Evolutionary conservation across 2,797 vertebrate genomes (phyloP).

Genomic region (Microcaecilia unicolor): DNA sequence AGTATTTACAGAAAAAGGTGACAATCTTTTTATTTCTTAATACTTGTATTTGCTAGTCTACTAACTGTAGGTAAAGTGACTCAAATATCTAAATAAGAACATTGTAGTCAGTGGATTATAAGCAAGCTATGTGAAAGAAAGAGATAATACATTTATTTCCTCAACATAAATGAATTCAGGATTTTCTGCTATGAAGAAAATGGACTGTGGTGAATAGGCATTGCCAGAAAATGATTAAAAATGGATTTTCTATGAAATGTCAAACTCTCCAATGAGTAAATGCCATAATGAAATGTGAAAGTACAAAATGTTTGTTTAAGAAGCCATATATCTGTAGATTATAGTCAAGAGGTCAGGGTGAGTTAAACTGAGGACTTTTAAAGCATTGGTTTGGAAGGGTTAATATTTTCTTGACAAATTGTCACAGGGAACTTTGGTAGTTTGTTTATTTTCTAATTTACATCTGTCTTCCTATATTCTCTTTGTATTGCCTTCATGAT

Average conservation of each 20-base stretch:
- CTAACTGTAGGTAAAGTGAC: not conserved
- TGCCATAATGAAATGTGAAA: slow-evolving; percentile 22
- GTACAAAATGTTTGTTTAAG: slow-evolving; percentile 10
- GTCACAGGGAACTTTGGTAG: not conserved
- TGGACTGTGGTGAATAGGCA: slow-evolving; percentile 29
- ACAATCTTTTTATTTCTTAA: not conserved
- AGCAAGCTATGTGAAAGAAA: no score
- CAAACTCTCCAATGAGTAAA: slow-evolving; percentile 42
- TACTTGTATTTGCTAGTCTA: not conserved
- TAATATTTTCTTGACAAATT: not conserved
- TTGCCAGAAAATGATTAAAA: slow-evolving; percentile 33
- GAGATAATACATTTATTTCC: not conserved
- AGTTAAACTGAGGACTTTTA: not conserved
- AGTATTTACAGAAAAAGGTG: no score
- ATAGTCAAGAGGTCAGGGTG: not conserved
- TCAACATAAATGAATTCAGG: not conserved
- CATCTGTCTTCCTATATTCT: not conserved
- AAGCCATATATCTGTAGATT: not conserved
- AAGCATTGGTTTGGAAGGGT: not conserved
- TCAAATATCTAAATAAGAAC: no score
- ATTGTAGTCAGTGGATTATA: no score
- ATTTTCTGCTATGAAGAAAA: slow-evolving; percentile 28
- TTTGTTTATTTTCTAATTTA: not conserved
- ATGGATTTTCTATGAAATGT: slow-evolving; percentile 40
- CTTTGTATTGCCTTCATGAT: no score